Conservation (phyloP, 1,140 invertebrate species). For the Neodiprion virginianus region DNA sequence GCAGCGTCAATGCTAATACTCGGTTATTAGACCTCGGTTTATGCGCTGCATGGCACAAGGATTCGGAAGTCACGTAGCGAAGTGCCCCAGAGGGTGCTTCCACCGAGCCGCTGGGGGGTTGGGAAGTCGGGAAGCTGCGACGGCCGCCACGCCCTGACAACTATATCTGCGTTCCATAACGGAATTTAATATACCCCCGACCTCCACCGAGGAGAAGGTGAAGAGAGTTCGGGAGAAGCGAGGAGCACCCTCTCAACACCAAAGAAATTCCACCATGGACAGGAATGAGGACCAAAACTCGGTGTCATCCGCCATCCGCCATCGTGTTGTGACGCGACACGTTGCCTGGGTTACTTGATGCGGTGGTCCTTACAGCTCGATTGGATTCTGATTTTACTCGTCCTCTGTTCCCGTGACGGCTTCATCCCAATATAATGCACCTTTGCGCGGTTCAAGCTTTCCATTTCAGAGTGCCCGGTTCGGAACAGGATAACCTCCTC, state of each 20-base stretch:
- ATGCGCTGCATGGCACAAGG: constrained; percentile 42
- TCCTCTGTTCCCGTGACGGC: too few species aligned
- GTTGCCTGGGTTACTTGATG: too few species aligned
- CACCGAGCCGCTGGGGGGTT: constrained; percentile 18
- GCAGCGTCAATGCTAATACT: constrained; percentile 54
- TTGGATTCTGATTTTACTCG: too few species aligned
- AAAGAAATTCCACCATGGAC: background rate
- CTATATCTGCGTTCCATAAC: constrained; percentile 41
- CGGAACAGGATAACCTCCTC: too few species aligned
- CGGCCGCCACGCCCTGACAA: constrained; percentile 51
- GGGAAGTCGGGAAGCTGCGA: constrained; percentile 16
- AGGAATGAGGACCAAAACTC: too few species aligned
- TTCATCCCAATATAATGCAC: too few species aligned
- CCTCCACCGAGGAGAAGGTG: background rate
- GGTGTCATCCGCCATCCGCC: too few species aligned
- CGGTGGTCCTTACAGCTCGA: too few species aligned
- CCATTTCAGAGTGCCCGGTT: too few species aligned
- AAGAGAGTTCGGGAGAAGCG: background rate
- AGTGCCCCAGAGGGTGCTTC: constrained; percentile 42
- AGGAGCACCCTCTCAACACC: too few species aligned
- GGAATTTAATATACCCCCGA: constrained; percentile 50
- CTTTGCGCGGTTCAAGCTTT: too few species aligned
- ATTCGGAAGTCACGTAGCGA: constrained; percentile 46
- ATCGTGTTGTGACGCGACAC: too few species aligned
- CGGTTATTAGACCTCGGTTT: constrained; percentile 54